Conservation (phyloP, 35 echinoderm and acorn worm genomes). For the Holothuria glaberrima region DNA sequence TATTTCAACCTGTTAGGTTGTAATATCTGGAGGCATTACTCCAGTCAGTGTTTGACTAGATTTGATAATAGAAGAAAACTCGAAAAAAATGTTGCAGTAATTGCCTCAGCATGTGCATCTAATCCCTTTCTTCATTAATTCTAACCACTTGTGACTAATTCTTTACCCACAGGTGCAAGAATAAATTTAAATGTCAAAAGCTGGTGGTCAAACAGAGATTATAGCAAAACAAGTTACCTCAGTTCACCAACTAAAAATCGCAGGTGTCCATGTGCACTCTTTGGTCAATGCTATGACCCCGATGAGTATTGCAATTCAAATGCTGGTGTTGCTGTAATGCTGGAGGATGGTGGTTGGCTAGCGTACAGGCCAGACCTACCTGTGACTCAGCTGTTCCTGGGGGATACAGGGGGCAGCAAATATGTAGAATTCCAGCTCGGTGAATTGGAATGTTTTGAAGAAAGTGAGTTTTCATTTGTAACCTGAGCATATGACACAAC, state of each 20-base stretch:
- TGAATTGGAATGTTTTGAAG: constrained; percentile 44
- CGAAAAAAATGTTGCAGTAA: too few species aligned
- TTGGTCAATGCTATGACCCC: constrained; percentile 46
- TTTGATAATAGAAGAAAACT: too few species aligned
- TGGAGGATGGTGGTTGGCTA: constrained; percentile 70
- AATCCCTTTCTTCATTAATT: background rate
- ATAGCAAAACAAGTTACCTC: constrained; percentile 1
- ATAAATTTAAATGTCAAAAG: background rate
- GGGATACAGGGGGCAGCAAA: constrained; percentile 1
- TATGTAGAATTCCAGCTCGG: constrained; percentile 28
- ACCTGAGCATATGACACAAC: too few species aligned
- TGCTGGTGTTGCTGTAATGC: background rate
- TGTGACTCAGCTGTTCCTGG: constrained; percentile 49
- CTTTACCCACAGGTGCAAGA: constrained; percentile 2
- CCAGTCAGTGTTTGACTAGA: too few species aligned
- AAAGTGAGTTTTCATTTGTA: constrained; percentile 37
- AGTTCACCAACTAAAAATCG: background rate
- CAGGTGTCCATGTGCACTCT: background rate
- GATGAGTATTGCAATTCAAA: constrained; percentile 52
- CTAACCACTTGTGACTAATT: background rate
- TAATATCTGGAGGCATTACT: too few species aligned
- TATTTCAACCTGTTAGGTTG: too few species aligned
- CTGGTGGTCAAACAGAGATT: constrained; percentile 33
- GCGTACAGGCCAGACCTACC: constrained; percentile 44
- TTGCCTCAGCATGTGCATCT: too few species aligned